These are phyloP conservation scores for Tenthredo scrophulariae DNA, from an alignment of 2,888 invertebrate genomes.

Conservation along the genomic window DNA sequence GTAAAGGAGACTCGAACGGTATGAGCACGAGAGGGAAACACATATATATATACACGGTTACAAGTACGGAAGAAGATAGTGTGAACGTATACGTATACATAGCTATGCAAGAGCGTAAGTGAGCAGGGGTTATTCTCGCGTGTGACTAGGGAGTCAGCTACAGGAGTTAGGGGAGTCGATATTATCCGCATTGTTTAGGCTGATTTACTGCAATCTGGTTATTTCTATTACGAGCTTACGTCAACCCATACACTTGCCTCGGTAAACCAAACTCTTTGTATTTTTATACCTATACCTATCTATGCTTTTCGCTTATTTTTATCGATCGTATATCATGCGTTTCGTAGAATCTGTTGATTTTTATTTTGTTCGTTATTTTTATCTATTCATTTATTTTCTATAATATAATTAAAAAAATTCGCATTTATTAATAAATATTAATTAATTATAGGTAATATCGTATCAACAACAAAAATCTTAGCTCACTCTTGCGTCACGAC, in stretches of 20 bases:
- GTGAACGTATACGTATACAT: slow-evolving; percentile 51
- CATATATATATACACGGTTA: background rate
- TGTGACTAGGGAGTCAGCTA: slow-evolving; percentile 60
- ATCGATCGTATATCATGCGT: background rate
- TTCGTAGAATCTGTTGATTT: background rate
- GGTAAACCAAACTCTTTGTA: background rate
- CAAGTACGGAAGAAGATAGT: slow-evolving; percentile 45
- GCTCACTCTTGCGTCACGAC: background rate
- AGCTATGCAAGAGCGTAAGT: background rate
- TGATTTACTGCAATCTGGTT: slow-evolving; percentile 61
- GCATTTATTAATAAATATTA: background rate
- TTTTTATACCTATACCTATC: background rate
- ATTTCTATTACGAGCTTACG: slow-evolving; percentile 40
- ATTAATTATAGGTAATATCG: too few relatives aligned
- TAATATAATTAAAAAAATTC: background rate
- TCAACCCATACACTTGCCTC: slow-evolving; percentile 11
- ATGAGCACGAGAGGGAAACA: background rate
- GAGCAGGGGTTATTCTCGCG: slow-evolving; percentile 55
- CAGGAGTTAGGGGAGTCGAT: slow-evolving; percentile 61
- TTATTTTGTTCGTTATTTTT: background rate
- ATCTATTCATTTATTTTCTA: background rate
- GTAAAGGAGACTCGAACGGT: slow-evolving; percentile 4
- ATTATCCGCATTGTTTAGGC: slow-evolving; percentile 58
- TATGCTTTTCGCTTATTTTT: background rate
- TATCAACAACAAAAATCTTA: background rate